Evolutionary conservation across 2,113 vertebrate genomes (phyloP).

Genomic region (Eonycteris spelaea): DNA sequence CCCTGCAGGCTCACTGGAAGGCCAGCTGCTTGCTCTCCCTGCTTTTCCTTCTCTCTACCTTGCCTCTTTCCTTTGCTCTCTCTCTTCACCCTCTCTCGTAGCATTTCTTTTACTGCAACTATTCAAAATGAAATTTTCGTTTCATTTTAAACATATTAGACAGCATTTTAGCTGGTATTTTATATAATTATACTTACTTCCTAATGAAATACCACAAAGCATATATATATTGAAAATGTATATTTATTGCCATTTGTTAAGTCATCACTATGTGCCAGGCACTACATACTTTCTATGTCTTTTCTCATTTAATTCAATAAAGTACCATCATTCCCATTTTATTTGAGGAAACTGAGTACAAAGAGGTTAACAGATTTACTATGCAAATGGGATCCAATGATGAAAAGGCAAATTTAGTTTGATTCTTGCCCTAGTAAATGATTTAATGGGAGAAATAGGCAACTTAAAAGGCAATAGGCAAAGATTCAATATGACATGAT

Average conservation of each 20-base stretch:
- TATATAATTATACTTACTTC: neutral
- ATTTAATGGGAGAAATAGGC: neutral
- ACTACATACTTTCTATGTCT: neutral
- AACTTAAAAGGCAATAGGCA: neutral
- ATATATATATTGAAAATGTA: neutral
- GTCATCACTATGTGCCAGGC: neutral
- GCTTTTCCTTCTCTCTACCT: neutral
- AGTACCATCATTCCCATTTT: neutral
- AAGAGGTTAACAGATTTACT: neutral
- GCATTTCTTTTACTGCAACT: neutral
- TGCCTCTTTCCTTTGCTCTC: neutral
- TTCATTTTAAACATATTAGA: neutral
- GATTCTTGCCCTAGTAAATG: neutral
- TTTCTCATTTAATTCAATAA: neutral
- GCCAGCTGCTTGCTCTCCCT: no score
- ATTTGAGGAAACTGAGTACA: neutral
- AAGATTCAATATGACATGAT: neutral
- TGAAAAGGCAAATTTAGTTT: neutral
- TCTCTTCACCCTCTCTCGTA: neutral
- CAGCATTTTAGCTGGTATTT: neutral
- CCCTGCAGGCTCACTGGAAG: neutral
- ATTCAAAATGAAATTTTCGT: neutral
- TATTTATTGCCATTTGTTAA: neutral
- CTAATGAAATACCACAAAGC: neutral
- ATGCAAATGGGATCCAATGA: neutral